Conservation (phyloP, 1,140 invertebrate genomes). For the Spodoptera litura region DNA sequence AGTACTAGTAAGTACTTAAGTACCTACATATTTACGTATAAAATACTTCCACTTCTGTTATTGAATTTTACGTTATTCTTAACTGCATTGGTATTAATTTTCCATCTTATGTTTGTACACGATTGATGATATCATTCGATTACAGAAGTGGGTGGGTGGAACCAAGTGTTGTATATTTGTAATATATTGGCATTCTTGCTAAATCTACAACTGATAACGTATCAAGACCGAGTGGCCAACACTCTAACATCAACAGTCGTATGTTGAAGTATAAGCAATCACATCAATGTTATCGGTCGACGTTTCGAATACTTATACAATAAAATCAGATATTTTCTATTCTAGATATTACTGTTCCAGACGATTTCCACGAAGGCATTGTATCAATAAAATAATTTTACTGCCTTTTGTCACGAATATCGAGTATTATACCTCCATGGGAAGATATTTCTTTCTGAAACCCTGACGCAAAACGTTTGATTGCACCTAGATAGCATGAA, state of each 20-base stretch:
- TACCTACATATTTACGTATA: neutral
- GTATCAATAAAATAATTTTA: slow-evolving; percentile 15
- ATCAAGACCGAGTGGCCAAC: slow-evolving; percentile 32
- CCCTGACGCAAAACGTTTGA: slow-evolving; percentile 53
- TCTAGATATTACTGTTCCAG: neutral
- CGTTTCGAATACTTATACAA: slow-evolving; percentile 26
- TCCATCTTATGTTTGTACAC: too few relatives aligned
- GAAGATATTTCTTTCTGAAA: slow-evolving; percentile 45
- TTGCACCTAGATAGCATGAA: slow-evolving; percentile 51
- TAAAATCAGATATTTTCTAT: slow-evolving; percentile 3
- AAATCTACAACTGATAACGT: slow-evolving; percentile 35
- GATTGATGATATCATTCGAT: neutral
- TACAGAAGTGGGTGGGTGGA: neutral
- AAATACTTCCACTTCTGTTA: neutral
- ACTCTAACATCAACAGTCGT: neutral
- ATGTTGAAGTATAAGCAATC: slow-evolving; percentile 9
- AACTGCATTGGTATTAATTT: neutral
- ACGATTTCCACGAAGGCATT: slow-evolving; percentile 22
- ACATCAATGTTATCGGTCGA: slow-evolving; percentile 35
- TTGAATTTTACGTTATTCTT: neutral
- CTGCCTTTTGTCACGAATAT: slow-evolving; percentile 13
- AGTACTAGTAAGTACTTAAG: too few relatives aligned
- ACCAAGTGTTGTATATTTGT: neutral
- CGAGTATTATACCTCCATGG: slow-evolving; percentile 13
- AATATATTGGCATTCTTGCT: slow-evolving; percentile 18